Conservation (phyloP, 2,888 invertebrate genomes). For the Rhagonycha lutea region DNA sequence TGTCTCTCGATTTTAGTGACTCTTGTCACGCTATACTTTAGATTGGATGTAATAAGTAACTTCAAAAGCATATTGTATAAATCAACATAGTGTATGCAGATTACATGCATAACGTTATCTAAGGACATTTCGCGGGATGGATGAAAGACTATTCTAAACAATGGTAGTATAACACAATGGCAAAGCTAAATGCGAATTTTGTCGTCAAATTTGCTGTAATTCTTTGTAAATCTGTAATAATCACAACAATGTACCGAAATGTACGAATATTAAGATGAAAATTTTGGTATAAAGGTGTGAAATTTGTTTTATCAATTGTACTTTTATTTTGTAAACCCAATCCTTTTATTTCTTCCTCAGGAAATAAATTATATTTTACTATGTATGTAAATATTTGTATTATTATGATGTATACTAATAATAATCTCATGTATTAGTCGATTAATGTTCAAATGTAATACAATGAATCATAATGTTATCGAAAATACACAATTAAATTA, state of each 20-base stretch:
- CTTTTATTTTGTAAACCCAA: background rate
- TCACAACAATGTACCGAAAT: background rate
- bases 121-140: slow-evolving; percentile 9
- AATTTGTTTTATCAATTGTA: background rate
- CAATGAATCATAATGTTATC: too few relatives aligned
- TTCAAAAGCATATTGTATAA: slow-evolving; percentile 29
- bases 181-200: background rate
- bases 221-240: background rate
- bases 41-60: slow-evolving; percentile 31
- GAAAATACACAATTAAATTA: too few relatives aligned
- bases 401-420: too few relatives aligned
- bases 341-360: background rate
- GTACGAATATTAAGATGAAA: background rate
- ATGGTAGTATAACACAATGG: slow-evolving; percentile 6
- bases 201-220: slow-evolving; percentile 1
- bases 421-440: too few relatives aligned
- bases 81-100: slow-evolving; percentile 27
- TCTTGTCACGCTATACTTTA: slow-evolving; percentile 28
- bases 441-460: too few relatives aligned
- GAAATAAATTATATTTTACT: background rate
- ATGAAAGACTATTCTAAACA: slow-evolving; percentile 12
- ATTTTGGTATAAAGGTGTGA: background rate
- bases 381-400: background rate
- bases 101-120: slow-evolving; percentile 27
- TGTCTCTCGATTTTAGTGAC: slow-evolving; percentile 26